A percentile compares a stretch with the other conserved stretches of the same genome.
Conservation (phyloP, 1,140 invertebrate genomes). For the Rhagoletis zephyria region DNA sequence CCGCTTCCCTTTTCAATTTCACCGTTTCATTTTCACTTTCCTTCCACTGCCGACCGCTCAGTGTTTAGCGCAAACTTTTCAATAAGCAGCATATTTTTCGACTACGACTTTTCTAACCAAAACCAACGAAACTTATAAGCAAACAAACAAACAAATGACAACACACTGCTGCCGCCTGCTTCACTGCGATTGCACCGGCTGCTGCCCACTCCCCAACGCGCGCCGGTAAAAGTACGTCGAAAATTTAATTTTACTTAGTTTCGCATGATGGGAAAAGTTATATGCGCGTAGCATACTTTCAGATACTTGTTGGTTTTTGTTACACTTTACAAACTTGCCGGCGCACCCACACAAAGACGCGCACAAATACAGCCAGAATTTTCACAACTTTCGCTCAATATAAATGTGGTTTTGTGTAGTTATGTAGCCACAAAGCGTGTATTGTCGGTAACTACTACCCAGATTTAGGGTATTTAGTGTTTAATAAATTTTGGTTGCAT, state of each 20-base stretch:
- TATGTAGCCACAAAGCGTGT: background rate
- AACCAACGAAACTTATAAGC: background rate
- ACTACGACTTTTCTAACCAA: constrained; percentile 22
- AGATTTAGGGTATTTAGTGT: constrained; percentile 33
- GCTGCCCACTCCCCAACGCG: background rate
- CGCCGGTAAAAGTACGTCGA: constrained; percentile 6
- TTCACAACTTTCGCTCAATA: background rate
- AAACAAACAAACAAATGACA: constrained; percentile 18
- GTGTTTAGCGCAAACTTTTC: constrained; percentile 41
- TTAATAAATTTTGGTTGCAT: constrained; percentile 41
- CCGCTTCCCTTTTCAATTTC: no score
- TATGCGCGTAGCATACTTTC: constrained; percentile 34
- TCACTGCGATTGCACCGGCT: background rate
- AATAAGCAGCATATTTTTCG: constrained; percentile 42
- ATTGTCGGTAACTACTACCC: constrained; percentile 8
- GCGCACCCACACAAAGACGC: background rate
- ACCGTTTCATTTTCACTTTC: background rate
- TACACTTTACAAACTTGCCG: background rate
- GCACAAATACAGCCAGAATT: background rate
- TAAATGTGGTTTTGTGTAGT: background rate
- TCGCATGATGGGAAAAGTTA: constrained; percentile 31
- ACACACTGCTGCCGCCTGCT: background rate
- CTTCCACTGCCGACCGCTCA: background rate
- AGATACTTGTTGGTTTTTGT: constrained; percentile 1
- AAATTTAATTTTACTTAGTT: constrained; percentile 45